A percentile compares a stretch with the other conserved stretches of the same genome.
phyloP scores from a whole-genome alignment of 1,140 invertebrate species.

The Zaprionus taronus region DNA sequence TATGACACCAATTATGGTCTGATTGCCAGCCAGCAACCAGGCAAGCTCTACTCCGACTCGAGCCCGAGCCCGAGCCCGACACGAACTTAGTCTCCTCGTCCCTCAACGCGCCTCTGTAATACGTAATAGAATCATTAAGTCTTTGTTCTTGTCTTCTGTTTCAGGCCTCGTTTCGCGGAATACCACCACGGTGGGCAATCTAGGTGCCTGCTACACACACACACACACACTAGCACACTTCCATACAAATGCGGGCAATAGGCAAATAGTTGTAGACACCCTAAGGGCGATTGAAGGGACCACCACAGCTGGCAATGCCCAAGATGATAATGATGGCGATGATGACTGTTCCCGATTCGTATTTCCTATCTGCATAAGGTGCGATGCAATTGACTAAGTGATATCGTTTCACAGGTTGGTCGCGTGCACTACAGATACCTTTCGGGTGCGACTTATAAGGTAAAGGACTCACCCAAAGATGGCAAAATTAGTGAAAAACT shows the following conservation, averaged over 20 bases:
- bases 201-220: conserved; percentile 7
- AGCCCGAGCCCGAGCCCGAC: not conserved
- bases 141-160: conserved; percentile 1
- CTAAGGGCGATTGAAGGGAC: conserved; percentile 33
- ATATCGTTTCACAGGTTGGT: conserved; percentile 60
- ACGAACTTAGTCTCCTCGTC: not conserved
- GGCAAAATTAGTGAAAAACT: conserved; percentile 25
- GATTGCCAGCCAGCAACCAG: conserved; percentile 56
- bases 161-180: conserved; percentile 50
- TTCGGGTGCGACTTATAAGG: conserved; percentile 14
- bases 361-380: conserved; percentile 71
- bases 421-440: conserved; percentile 1
- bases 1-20: conserved; percentile 81
- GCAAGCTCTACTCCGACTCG: conserved; percentile 1
- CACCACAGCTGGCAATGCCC: conserved; percentile 14
- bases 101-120: conserved; percentile 7
- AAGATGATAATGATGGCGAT: conserved; percentile 27
- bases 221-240: conserved; percentile 2
- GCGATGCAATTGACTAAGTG: conserved; percentile 63
- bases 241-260: conserved; percentile 25
- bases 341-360: not conserved
- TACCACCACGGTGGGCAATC: conserved; percentile 47
- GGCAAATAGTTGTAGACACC: conserved; percentile 67
- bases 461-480: not conserved
- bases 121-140: conserved; percentile 77